Evolutionary conservation across 1,140 invertebrate genomes (phyloP), one percentile per base, ranked within the genome.

Genomic region (Bilobella aurantiaca): DNA sequence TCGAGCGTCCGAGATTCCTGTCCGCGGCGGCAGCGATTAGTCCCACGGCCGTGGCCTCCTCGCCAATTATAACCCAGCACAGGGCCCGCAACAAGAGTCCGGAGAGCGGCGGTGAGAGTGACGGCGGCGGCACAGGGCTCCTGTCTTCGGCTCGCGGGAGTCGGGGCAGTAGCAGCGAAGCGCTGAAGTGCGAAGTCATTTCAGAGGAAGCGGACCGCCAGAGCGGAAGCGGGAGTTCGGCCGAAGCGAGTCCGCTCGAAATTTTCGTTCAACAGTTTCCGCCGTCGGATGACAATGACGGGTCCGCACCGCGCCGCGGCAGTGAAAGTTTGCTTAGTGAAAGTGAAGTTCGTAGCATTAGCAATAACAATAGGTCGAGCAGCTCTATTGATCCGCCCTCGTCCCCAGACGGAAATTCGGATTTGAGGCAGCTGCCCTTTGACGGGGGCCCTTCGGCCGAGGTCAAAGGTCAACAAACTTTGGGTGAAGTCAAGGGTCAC

Each of bases 231-330:
- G 65, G 62, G 21, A 62, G 63, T 32, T 69, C 67, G n/a, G 64
- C 64, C 0, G 71, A 72, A 56, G 68, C 68, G 31, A 73, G 71
- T 64, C 71, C 71, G 3, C 32, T 73, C 27, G 71, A 73, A 56
- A 73, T 73, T 21, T 73, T 68, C 37, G 71, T 73, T 16, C 62
- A 68, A 28, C 71, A 73, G 63, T 73, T 73, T 58, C 71, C 68
- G 1, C 58, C 57, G 0, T 63, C 64, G 1, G 71, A 73, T 62
- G 71, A 73, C 30, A 73, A 73, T 58, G 71, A 73, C 34, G 71
- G 71, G 1, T 68, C 70, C 27, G 58, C 68, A n/a, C 71, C 71
- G 16, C 53, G 68, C 25, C 28, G 68, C 46, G 66, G 61, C 18
- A 72, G 68, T 37, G 71, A 66, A 18, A 53, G 32, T 28, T 37